phyloP scores from a whole-genome alignment of 2,113 vertebrate species.

The Bucco capensis region DNA sequence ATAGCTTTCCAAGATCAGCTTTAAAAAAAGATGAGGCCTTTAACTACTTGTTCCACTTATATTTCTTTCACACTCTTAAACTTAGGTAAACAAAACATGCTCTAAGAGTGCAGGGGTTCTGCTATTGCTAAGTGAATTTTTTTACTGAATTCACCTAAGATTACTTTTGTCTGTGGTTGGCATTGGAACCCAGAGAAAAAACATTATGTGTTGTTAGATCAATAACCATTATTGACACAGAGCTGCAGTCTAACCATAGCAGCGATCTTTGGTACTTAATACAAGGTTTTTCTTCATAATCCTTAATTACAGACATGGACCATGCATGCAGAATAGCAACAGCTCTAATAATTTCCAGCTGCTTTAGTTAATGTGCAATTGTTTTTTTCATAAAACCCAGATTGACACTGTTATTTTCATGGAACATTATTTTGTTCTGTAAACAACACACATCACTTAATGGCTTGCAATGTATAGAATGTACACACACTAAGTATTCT shows the following conservation, averaged over 20 bases:
- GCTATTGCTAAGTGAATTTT: background rate
- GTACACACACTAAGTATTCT: background rate
- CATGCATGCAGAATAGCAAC: background rate
- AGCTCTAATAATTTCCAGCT: slow-evolving; percentile 37
- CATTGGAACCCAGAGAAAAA: background rate
- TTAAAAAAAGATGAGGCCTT: slow-evolving; percentile 48
- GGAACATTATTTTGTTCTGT: background rate
- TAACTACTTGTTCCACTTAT: slow-evolving; percentile 24
- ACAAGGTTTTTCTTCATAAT: slow-evolving; percentile 32
- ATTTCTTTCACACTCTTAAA: background rate
- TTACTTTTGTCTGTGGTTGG: background rate
- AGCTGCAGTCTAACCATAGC: slow-evolving; percentile 27
- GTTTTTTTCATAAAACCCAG: background rate
- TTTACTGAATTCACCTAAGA: background rate
- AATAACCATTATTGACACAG: slow-evolving; percentile 49
- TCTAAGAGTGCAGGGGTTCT: background rate
- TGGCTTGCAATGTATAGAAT: background rate
- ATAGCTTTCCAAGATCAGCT: slow-evolving; percentile 22
- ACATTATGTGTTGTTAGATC: background rate
- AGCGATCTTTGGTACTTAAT: slow-evolving; percentile 17
- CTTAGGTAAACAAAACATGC: slow-evolving; percentile 30
- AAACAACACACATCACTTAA: background rate
- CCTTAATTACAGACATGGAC: slow-evolving; percentile 28
- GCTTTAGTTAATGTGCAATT: background rate
- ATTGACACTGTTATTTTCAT: background rate